Percentiles rank a stretch among this genome's conserved stretches.
phyloP scores from a whole-genome alignment of 2,113 vertebrate species.

The Phrynosoma blainvillii region DNA sequence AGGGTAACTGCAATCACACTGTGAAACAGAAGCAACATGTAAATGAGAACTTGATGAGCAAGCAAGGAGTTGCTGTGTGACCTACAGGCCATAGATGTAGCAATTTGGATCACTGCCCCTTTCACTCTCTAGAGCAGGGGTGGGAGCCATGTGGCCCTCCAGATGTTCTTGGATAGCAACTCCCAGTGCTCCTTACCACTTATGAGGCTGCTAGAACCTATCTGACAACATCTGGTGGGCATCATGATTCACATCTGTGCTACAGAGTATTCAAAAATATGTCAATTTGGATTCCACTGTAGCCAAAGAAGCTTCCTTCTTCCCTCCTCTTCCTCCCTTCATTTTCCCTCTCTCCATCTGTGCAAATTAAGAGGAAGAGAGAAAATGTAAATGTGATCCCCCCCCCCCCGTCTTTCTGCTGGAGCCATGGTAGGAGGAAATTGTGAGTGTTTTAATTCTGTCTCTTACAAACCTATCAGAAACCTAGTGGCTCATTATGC shows the following conservation, averaged over 20 bases:
- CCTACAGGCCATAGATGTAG: no score
- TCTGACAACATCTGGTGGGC: not conserved
- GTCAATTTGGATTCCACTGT: constrained; percentile 34
- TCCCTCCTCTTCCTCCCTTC: not conserved
- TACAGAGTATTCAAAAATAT: constrained; percentile 11
- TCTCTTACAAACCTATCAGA: constrained; percentile 58
- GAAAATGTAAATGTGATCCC: constrained; percentile 65
- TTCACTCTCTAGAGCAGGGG: no score
- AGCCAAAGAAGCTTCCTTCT: constrained; percentile 10
- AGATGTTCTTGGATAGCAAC: no score
- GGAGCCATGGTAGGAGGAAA: constrained; percentile 54
- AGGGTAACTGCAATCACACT: no score
- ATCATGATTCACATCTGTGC: not conserved
- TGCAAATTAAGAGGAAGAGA: constrained; percentile 61
- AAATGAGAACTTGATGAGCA: no score
- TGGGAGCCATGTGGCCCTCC: no score
- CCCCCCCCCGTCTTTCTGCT: constrained; percentile 17
- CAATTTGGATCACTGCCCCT: no score
- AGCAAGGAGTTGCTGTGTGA: no score
- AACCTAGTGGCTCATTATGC: constrained; percentile 58
- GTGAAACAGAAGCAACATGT: no score
- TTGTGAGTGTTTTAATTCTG: constrained; percentile 64
- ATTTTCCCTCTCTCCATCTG: constrained; percentile 1
- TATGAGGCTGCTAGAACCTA: not conserved
- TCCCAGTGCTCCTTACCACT: no score